These are phyloP conservation scores for Manis crassicaudata DNA, from an alignment of 2,797 vertebrate species.

Conservation along the genomic window DNA sequence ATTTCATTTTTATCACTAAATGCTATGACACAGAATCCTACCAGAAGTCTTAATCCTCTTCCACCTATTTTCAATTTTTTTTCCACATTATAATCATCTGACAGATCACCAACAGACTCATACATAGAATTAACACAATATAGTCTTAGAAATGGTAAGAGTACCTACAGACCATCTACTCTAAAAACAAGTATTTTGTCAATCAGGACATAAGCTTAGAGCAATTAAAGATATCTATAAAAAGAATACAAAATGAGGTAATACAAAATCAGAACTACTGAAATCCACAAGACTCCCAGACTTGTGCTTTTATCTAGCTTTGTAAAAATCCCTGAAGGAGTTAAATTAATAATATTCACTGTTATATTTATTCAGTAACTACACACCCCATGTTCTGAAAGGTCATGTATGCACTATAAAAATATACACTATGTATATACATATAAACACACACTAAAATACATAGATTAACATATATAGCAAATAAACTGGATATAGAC, in stretches of 20 bases:
- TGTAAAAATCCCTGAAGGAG: not conserved
- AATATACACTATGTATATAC: not conserved
- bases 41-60: not conserved
- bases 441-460: not conserved
- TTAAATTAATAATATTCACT: not conserved
- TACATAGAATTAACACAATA: not conserved
- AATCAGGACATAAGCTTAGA: not conserved
- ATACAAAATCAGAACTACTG: not conserved
- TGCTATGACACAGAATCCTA: not conserved
- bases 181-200: conserved; percentile 16
- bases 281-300: not conserved
- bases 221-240: not conserved
- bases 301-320: not conserved
- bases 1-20: conserved; percentile 23
- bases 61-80: conserved; percentile 34
- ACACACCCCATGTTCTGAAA: not conserved
- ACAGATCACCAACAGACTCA: not conserved
- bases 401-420: not conserved
- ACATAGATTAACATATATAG: not conserved
- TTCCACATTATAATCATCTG: not conserved
- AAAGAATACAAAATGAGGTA: conserved; percentile 45
- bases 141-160: not conserved
- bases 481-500: not conserved
- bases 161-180: not conserved
- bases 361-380: conserved; percentile 3